These are phyloP conservation scores for Sarotherodon lohbergeri DNA, from an alignment of 2,113 vertebrate species.

Conservation along the genomic window DNA sequence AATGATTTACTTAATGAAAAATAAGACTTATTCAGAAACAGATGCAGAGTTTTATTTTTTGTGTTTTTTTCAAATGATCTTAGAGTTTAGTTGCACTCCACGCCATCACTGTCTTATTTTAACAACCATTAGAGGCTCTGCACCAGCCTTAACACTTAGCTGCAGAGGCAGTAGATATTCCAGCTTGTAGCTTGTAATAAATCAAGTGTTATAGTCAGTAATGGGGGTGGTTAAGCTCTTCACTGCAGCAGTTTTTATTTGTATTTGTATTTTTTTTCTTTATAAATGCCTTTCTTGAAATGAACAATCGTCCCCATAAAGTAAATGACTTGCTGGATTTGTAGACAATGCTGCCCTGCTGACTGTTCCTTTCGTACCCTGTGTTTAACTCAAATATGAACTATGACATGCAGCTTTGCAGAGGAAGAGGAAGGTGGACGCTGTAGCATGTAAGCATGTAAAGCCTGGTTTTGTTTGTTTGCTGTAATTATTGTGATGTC, in stretches of 20 bases:
- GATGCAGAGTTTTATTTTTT: background rate
- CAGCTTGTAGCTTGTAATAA: background rate
- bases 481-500: background rate
- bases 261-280: background rate
- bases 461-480: background rate
- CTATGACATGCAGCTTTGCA: background rate
- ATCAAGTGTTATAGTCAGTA: background rate
- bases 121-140: background rate
- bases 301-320: background rate
- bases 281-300: background rate
- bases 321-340: background rate
- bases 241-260: background rate
- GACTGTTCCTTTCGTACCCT: background rate
- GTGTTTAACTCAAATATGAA: background rate
- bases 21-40: background rate
- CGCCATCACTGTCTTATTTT: background rate
- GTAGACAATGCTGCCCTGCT: background rate
- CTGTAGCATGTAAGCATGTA: background rate
- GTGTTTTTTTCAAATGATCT: background rate
- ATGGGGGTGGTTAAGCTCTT: background rate
- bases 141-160: background rate
- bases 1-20: background rate
- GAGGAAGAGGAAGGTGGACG: background rate
- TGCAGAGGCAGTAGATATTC: background rate
- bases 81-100: background rate